phyloP scores from a whole-genome alignment of 2,888 invertebrate genomes.

The Phania funesta region DNA sequence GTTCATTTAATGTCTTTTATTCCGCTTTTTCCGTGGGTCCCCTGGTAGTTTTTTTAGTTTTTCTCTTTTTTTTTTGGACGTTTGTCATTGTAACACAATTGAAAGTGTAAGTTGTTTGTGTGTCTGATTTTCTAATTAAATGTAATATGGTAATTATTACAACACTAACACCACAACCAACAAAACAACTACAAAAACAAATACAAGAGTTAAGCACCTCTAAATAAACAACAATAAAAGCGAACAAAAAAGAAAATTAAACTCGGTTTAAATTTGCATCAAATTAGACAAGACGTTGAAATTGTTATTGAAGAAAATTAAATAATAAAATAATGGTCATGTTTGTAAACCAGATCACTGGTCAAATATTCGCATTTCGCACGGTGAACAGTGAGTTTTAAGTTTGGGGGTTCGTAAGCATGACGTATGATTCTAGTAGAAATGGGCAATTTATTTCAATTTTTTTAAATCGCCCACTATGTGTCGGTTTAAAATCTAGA shows the following conservation, averaged over 20 bases:
- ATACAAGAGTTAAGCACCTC: not conserved
- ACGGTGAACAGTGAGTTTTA: slow-evolving; percentile 18
- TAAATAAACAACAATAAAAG: slow-evolving; percentile 4
- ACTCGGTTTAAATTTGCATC: slow-evolving; percentile 27
- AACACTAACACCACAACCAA: slow-evolving; percentile 37
- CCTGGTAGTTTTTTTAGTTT: not conserved
- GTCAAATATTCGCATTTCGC: slow-evolving; percentile 23
- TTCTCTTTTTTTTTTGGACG: not conserved
- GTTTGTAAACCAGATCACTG: not conserved
- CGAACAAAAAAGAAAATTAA: slow-evolving; percentile 22
- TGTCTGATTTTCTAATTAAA: slow-evolving; percentile 60
- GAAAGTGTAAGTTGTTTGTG: slow-evolving; percentile 52
- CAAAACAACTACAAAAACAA: slow-evolving; percentile 4
- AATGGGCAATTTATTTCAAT: no score
- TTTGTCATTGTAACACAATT: slow-evolving; percentile 19
- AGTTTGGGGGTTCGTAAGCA: no score
- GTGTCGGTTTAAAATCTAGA: no score
- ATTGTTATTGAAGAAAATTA: slow-evolving; percentile 47
- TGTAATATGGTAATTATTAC: slow-evolving; percentile 64
- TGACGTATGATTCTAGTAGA: no score
- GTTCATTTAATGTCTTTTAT: slow-evolving; percentile 24
- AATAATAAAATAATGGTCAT: slow-evolving; percentile 29
- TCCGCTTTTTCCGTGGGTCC: slow-evolving; percentile 4
- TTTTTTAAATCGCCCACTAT: no score
- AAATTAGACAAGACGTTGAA: slow-evolving; percentile 43